Percentiles rank a stretch among this genome's conserved stretches.
These are phyloP conservation scores for Synanceia verrucosa DNA, from an alignment of 2,797 vertebrate genomes.

Conservation along the genomic window DNA sequence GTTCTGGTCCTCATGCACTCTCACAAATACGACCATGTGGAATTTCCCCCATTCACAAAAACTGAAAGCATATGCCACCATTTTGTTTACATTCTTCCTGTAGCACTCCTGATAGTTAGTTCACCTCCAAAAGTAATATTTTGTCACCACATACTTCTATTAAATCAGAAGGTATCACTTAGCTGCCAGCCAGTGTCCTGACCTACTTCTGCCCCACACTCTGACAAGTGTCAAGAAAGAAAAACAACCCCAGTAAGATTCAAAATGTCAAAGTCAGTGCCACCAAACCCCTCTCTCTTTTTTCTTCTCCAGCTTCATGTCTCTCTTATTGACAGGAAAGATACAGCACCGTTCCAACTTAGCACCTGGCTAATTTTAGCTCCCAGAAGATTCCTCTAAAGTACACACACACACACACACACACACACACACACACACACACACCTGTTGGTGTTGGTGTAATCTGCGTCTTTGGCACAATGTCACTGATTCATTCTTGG, in stretches of 20 bases:
- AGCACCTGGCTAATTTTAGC: slow-evolving; percentile 76
- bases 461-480: slow-evolving; percentile 60
- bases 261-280: slow-evolving; percentile 26
- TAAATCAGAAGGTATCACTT: slow-evolving; percentile 17
- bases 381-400: slow-evolving; percentile 31
- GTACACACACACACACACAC: slow-evolving; percentile 27
- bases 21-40: too few species aligned
- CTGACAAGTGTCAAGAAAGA: slow-evolving; percentile 19
- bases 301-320: slow-evolving; percentile 6
- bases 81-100: not conserved
- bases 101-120: not conserved
- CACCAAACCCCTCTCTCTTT: not conserved
- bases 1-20: too few species aligned
- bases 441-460: slow-evolving; percentile 63
- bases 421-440: slow-evolving; percentile 34
- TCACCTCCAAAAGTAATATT: not conserved
- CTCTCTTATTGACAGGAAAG: slow-evolving; percentile 45
- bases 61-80: not conserved
- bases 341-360: slow-evolving; percentile 45
- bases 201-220: slow-evolving; percentile 30
- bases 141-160: not conserved
- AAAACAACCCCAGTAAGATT: slow-evolving; percentile 10
- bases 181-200: slow-evolving; percentile 16
- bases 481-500: slow-evolving; percentile 48
- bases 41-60: not conserved